Base-by-base conservation (phyloP, 2,888 invertebrate species). In the Apantesis nais region DNA sequence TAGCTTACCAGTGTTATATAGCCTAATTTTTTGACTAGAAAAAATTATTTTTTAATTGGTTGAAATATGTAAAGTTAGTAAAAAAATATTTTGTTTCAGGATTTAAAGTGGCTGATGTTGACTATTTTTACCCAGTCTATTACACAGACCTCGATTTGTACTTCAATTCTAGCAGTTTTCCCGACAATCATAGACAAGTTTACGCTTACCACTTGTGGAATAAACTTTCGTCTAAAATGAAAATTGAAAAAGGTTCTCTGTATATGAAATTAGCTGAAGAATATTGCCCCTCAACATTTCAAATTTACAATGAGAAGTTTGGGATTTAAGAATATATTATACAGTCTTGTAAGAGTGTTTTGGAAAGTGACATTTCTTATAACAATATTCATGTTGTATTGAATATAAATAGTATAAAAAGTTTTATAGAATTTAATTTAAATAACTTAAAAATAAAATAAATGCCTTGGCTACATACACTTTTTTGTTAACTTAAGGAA, bases 151-250 rank as follows among this genome's bases (percentile, higher is more conserved):
- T 34, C 14, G n/a, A 65, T 9, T 11, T 65, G 12, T 65, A 65
- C 48, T 65, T 65, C 52, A 34, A 52, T 9, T 52, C 65, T n/a
- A 52, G 65, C 3, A n/a, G 9, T n/a, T n/a, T 52, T 12, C n/a
- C 52, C 12, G 5, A 37, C 8, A 65, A 8, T n/a, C 16, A n/a
- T 7, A 22, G 34, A 3, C 34, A 65, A 16, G n/a, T 65, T 9
- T 65, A 52, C 52, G 52, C 48, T 22, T 52, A 65, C 25, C 48
- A 65, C 31, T 65, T 65, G 4, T 65, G 65, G 65, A 52, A 52
- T 3, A 52, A 31, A 25, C 12, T 52, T 2, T 52, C 65, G 8
- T 12, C 52, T 16, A 37, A 52, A 34, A 52, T 34, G 14, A 65
- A 48, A 34, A 34, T 65, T 39, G 25, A 58, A 12, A 66, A 19